A percentile compares a stretch with the other conserved stretches of the same genome.
phyloP scores from a whole-genome alignment of 2,113 vertebrate species.

The Pheucticus melanocephalus region DNA sequence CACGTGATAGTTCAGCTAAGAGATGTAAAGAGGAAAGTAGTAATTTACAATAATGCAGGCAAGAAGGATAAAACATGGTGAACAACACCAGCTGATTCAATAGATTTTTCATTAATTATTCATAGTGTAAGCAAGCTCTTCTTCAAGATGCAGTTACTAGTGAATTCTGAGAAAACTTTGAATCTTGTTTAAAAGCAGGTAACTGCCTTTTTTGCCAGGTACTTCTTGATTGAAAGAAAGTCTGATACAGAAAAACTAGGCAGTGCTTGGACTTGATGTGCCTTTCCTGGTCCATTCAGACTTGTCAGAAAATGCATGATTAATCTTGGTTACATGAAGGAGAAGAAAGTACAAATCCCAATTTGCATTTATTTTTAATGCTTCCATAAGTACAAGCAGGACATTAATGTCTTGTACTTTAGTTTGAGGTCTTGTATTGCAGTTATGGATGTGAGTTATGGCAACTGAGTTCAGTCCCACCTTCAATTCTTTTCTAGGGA shows the following conservation, averaged over 20 bases:
- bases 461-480: neutral
- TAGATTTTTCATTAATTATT: neutral
- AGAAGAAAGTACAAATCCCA: neutral
- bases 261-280: neutral
- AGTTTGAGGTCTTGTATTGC: neutral
- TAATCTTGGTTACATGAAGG: neutral
- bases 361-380: neutral
- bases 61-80: neutral
- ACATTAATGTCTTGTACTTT: neutral
- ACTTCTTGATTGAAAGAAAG: neutral
- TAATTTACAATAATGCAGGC: neutral
- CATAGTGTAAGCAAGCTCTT: neutral
- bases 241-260: neutral
- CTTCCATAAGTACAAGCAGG: neutral
- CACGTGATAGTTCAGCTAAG: neutral
- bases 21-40: neutral
- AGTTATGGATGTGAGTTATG: fast-evolving
- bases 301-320: neutral
- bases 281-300: neutral
- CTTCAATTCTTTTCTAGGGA: constrained; percentile 72
- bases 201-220: neutral
- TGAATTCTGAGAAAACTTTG: neutral
- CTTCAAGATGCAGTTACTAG: neutral
- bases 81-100: neutral
- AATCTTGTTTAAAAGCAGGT: neutral